phyloP scores from a whole-genome alignment of 2,888 invertebrate genomes.

The Bembecia ichneumoniformis region DNA sequence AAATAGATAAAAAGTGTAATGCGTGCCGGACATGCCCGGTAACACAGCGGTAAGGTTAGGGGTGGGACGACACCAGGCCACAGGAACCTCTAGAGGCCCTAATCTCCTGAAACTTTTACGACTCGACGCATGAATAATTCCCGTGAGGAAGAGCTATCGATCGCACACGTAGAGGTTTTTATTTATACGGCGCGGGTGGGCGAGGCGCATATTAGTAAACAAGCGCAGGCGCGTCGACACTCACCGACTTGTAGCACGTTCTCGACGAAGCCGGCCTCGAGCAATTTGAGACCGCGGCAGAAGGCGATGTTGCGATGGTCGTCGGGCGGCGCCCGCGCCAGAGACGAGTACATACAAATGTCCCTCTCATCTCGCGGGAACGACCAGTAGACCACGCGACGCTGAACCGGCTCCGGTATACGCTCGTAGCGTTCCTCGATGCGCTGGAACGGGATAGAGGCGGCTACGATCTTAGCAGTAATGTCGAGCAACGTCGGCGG shows the following conservation, averaged over 20 bases:
- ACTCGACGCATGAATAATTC: conserved; percentile 69
- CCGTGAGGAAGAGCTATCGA: conserved; percentile 71
- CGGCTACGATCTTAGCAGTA: conserved; percentile 86
- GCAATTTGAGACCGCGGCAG: conserved; percentile 87
- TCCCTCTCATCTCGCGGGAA: conserved; percentile 90
- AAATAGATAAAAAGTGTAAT: too few relatives aligned
- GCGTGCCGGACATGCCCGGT: not conserved
- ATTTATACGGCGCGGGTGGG: conserved; percentile 72
- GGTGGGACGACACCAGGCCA: conserved; percentile 4
- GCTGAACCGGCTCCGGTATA: conserved; percentile 90
- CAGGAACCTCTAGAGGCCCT: conserved; percentile 31
- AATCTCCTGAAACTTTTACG: conserved; percentile 63
- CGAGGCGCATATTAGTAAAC: conserved; percentile 73
- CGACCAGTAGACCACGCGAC: conserved; percentile 90
- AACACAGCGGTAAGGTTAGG: conserved; percentile 3
- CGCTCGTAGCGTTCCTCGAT: conserved; percentile 90
- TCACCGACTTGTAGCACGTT: conserved; percentile 91
- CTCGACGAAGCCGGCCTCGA: conserved; percentile 87
- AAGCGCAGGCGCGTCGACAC: conserved; percentile 72
- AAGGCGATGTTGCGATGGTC: conserved; percentile 88
- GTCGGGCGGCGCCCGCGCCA: conserved; percentile 73
- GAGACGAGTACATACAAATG: conserved; percentile 91
- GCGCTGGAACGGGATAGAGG: conserved; percentile 87
- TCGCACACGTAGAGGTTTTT: conserved; percentile 72
- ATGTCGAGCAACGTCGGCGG: conserved; percentile 86